These are phyloP conservation scores for Spermophilus dauricus DNA, from an alignment of 2,113 vertebrate species.

Conservation along the genomic window DNA sequence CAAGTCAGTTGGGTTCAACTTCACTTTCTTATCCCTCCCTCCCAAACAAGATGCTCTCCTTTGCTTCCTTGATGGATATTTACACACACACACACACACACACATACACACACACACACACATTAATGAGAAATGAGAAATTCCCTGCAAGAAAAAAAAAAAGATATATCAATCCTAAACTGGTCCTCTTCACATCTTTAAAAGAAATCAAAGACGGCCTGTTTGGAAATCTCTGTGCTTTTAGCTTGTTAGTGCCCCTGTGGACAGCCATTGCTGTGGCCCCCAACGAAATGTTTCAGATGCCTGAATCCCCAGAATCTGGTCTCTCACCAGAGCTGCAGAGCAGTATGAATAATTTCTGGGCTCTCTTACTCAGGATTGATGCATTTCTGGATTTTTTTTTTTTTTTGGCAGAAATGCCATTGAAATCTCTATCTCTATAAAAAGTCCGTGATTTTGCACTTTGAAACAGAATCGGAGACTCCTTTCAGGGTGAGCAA, in stretches of 20 bases:
- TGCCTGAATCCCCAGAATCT: background rate
- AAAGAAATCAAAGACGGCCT: constrained; percentile 1
- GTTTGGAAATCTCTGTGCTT: background rate
- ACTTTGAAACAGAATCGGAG: background rate
- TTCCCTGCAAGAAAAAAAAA: background rate
- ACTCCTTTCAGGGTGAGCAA: background rate
- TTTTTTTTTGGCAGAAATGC: background rate
- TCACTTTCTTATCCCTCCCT: background rate
- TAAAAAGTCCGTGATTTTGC: background rate
- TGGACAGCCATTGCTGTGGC: background rate
- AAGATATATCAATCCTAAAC: background rate
- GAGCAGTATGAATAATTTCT: constrained; percentile 62
- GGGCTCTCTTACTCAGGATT: constrained; percentile 24
- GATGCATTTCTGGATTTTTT: constrained; percentile 46
- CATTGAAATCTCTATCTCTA: background rate
- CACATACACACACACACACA: background rate
- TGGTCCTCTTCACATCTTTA: background rate
- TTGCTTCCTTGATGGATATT: background rate
- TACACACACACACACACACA: background rate
- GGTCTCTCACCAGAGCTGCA: constrained; percentile 47
- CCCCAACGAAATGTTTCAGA: background rate
- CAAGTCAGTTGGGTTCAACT: background rate
- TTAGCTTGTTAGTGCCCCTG: background rate
- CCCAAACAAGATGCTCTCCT: background rate
- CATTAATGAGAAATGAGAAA: background rate